phyloP scores from a whole-genome alignment of 2,113 vertebrate genomes.

The Vicugna pacos region DNA sequence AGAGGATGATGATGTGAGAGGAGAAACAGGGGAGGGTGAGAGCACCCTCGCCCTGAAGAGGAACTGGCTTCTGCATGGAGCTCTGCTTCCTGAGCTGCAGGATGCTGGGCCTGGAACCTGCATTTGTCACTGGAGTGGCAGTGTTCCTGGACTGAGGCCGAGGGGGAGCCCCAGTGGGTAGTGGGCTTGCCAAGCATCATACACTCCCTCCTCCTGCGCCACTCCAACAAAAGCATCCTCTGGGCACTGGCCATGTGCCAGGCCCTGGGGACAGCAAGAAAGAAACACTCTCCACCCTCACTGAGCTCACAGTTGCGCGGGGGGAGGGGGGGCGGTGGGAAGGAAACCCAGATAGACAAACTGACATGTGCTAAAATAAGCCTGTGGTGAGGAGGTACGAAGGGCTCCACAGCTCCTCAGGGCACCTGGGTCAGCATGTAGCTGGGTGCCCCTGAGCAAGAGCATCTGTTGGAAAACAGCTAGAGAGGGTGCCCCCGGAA shows the following conservation, averaged over 20 bases:
- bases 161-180: too few species aligned
- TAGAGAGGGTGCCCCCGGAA: accelerated
- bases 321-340: accelerated
- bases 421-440: neutral
- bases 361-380: neutral
- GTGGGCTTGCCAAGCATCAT: neutral
- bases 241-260: neutral
- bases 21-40: accelerated
- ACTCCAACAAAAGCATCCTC: neutral
- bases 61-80: accelerated
- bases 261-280: neutral
- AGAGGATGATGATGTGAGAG: neutral
- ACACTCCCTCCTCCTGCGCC: neutral
- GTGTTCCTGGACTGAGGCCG: neutral
- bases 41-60: neutral
- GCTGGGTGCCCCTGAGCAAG: too few species aligned
- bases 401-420: neutral
- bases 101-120: neutral
- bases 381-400: neutral
- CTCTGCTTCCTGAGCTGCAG: neutral
- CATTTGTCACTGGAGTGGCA: neutral
- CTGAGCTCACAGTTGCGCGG: neutral
- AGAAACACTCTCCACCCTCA: neutral
- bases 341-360: neutral
- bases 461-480: neutral